Percentiles rank a stretch among this genome's conserved stretches.
These are phyloP conservation scores for Exocentrus adspersus DNA, from an alignment of 2,888 invertebrate species.

Conservation along the genomic window DNA sequence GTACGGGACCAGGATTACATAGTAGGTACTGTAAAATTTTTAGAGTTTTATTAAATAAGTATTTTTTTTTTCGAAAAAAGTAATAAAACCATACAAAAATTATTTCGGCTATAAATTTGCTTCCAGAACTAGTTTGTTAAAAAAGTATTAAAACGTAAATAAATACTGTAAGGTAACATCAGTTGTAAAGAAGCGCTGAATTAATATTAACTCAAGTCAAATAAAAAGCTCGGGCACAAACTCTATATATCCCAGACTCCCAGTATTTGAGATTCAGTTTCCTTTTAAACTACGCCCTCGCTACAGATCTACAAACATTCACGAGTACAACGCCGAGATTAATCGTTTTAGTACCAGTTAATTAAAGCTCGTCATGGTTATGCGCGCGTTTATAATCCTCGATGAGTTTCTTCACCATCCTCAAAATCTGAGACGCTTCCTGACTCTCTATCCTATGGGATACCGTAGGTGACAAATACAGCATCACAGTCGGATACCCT, in stretches of 20 bases:
- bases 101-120: too few relatives aligned
- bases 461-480: slow-evolving; percentile 61
- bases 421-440: slow-evolving; percentile 42
- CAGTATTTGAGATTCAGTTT: background rate
- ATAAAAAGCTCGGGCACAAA: background rate
- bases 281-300: background rate
- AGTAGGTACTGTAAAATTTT: background rate
- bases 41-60: background rate
- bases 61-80: background rate
- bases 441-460: slow-evolving; percentile 52
- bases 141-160: background rate
- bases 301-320: background rate
- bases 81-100: too few relatives aligned
- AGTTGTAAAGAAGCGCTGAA: background rate
- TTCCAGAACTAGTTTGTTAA: background rate
- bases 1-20: background rate
- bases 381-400: slow-evolving; percentile 33
- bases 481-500: slow-evolving; percentile 70
- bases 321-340: too few relatives aligned
- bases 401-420: slow-evolving; percentile 42
- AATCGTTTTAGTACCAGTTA: too few relatives aligned
- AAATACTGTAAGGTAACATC: background rate
- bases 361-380: slow-evolving; percentile 60
- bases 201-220: background rate
- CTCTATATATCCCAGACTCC: background rate